These are phyloP conservation scores for Silurus glanis DNA, from an alignment of 2,113 vertebrate species.

Conservation along the genomic window DNA sequence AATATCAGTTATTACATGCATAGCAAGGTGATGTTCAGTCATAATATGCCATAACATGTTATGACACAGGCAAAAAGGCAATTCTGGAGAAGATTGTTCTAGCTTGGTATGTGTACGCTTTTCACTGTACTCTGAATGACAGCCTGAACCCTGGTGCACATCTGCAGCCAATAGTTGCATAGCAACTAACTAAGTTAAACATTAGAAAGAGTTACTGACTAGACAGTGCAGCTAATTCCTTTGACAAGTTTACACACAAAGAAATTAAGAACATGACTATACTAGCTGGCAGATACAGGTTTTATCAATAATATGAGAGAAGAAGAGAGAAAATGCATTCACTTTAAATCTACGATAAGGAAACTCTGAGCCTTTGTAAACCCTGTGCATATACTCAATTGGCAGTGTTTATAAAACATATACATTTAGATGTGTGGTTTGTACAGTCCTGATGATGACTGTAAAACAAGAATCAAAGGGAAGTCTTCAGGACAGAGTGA, in stretches of 20 bases:
- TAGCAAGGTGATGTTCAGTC: slow-evolving; percentile 6
- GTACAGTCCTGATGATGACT: background rate
- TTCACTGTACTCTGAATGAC: slow-evolving; percentile 31
- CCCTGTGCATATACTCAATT: background rate
- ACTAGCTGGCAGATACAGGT: slow-evolving; percentile 22
- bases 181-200: slow-evolving; percentile 81
- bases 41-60: slow-evolving; percentile 20
- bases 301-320: slow-evolving; percentile 12
- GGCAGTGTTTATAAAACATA: background rate
- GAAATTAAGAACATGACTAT: background rate
- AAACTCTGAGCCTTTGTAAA: slow-evolving; percentile 20
- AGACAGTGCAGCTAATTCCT: slow-evolving; percentile 57
- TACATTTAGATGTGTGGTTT: background rate
- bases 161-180: slow-evolving; percentile 81
- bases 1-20: slow-evolving; percentile 44
- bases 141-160: slow-evolving; percentile 66
- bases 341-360: slow-evolving; percentile 41
- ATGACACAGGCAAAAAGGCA: slow-evolving; percentile 16
- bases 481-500: background rate
- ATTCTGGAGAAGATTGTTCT: slow-evolving; percentile 25
- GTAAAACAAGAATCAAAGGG: background rate
- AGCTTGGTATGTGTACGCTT: slow-evolving; percentile 5
- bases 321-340: slow-evolving; percentile 23
- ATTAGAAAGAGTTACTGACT: slow-evolving; percentile 66
- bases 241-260: slow-evolving; percentile 22